Percentiles rank a stretch among this genome's conserved stretches.
These are phyloP conservation scores for Glossophaga mutica DNA, from an alignment of 2,797 vertebrate genomes.

Conservation along the genomic window DNA sequence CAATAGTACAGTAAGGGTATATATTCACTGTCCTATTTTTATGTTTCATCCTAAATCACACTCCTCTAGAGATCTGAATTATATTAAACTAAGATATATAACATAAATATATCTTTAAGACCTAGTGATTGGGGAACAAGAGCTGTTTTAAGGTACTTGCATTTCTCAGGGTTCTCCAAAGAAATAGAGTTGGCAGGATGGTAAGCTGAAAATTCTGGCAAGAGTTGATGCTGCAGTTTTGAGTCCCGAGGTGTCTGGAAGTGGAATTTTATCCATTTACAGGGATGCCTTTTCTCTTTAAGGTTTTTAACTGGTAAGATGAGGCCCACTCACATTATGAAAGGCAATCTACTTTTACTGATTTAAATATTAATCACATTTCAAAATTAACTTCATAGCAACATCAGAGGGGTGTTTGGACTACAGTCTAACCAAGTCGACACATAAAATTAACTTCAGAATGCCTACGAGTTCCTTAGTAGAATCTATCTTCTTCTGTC, in stretches of 20 bases:
- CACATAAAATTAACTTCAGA: not conserved
- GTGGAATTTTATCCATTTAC: not conserved
- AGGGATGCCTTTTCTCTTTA: not conserved
- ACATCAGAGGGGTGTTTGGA: not conserved
- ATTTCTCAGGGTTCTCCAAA: not conserved
- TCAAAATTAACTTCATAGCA: not conserved
- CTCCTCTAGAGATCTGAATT: not conserved
- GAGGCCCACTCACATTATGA: not conserved
- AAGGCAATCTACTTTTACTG: not conserved
- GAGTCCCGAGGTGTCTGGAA: not conserved
- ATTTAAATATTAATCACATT: not conserved
- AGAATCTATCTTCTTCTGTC: not conserved
- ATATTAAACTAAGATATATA: not conserved
- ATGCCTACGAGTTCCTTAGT: not conserved
- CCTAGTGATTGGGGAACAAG: not conserved
- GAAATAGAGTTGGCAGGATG: not conserved
- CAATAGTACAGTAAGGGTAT: not conserved
- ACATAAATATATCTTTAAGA: not conserved
- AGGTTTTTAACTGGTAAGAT: not conserved
- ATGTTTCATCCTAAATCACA: not conserved
- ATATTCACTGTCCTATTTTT: not conserved
- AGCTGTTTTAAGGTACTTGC: not conserved
- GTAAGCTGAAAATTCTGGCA: not conserved
- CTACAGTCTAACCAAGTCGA: not conserved
- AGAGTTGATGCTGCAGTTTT: not conserved